phyloP scores from a whole-genome alignment of 2,113 vertebrate genomes.

The Phoxinus phoxinus region DNA sequence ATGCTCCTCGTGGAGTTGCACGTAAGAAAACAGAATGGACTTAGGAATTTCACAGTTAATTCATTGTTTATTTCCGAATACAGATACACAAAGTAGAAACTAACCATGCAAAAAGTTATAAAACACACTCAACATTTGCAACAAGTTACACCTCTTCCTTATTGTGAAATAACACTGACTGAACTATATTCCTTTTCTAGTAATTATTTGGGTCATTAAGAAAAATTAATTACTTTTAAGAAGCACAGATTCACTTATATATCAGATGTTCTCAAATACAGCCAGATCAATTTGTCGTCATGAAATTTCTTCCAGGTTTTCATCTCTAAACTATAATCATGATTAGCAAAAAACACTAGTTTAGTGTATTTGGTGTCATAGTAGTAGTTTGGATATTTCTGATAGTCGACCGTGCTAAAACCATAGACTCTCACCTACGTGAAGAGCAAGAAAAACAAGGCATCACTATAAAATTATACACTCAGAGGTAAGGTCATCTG shows the following conservation, averaged over 20 bases:
- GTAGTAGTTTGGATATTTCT: slow-evolving; percentile 82
- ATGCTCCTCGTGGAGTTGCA: too few relatives aligned
- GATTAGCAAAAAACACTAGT: slow-evolving; percentile 80
- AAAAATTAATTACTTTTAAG: background rate
- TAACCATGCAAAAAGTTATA: background rate
- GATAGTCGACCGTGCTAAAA: slow-evolving; percentile 80
- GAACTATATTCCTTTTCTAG: background rate
- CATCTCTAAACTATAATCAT: slow-evolving; percentile 83
- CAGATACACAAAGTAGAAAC: background rate
- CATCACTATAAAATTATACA: background rate
- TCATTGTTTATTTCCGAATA: background rate
- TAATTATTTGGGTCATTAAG: background rate
- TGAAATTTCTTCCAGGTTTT: slow-evolving; percentile 81
- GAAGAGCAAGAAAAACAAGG: background rate
- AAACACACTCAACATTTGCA: background rate
- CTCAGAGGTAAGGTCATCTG: too few relatives aligned
- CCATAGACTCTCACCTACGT: slow-evolving; percentile 85
- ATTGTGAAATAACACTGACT: background rate
- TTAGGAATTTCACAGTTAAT: background rate
- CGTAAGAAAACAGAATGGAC: background rate
- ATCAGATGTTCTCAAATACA: slow-evolving; percentile 74
- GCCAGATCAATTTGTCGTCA: slow-evolving; percentile 74
- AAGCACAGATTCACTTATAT: background rate
- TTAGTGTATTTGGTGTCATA: slow-evolving; percentile 70
- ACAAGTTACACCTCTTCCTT: background rate